Percentiles rank a stretch among this genome's conserved stretches.
These are phyloP conservation scores for Platyura marginata DNA, from an alignment of 1,140 invertebrate species.

Conservation along the genomic window DNA sequence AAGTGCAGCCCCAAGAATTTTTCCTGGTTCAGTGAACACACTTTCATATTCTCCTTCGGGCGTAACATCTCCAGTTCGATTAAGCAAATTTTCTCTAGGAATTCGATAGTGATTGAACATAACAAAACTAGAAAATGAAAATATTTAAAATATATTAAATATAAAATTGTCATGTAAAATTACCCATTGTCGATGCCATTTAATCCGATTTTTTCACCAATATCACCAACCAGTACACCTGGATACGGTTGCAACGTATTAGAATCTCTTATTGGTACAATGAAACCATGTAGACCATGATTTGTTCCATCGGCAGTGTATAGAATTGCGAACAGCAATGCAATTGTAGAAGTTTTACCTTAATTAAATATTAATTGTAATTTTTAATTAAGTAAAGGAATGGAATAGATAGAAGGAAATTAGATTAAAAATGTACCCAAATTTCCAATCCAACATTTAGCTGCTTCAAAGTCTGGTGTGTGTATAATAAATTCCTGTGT, in stretches of 20 bases:
- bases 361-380: too few relatives aligned
- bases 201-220: constrained; percentile 74
- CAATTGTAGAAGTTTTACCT: constrained; percentile 71
- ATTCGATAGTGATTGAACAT: constrained; percentile 75
- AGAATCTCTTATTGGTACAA: constrained; percentile 64
- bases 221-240: constrained; percentile 55
- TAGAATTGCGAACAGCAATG: constrained; percentile 76
- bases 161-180: constrained; percentile 3
- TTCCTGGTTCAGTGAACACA: constrained; percentile 53
- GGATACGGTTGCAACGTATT: constrained; percentile 51
- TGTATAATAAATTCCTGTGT: constrained; percentile 72
- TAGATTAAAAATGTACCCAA: constrained; percentile 53
- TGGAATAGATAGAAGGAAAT: too few relatives aligned
- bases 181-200: constrained; percentile 83
- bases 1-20: constrained; percentile 59
- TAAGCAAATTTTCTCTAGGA: constrained; percentile 62
- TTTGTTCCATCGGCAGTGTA: constrained; percentile 49
- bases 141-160: background rate
- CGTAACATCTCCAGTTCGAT: constrained; percentile 74
- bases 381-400: too few relatives aligned
- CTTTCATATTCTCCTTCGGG: constrained; percentile 65
- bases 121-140: constrained; percentile 42
- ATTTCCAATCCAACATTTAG: constrained; percentile 89
- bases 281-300: constrained; percentile 74
- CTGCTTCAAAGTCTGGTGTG: constrained; percentile 83